A percentile compares a stretch with the other conserved stretches of the same genome.
Evolutionary conservation across 2,888 invertebrate genomes (phyloP).

Genomic region (Drymonia ruficornis): DNA sequence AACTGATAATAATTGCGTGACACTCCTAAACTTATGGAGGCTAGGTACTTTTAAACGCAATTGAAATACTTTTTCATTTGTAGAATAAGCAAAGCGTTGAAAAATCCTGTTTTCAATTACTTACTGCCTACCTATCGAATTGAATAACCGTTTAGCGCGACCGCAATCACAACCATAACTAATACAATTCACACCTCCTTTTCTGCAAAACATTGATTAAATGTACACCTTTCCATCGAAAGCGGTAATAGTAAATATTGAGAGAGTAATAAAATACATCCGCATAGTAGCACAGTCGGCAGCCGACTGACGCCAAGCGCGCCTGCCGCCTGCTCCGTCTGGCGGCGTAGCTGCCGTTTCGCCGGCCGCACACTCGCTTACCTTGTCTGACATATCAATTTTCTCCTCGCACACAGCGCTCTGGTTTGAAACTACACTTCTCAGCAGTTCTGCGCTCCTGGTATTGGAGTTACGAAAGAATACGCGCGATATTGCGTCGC

Average conservation of each 20-base stretch:
- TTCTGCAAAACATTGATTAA: conserved; percentile 16
- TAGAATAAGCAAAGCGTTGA: neutral
- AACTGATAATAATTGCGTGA: neutral
- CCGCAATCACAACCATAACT: conserved; percentile 37
- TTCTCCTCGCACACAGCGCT: conserved; percentile 65
- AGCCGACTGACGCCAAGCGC: conserved; percentile 22
- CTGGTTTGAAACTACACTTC: conserved; percentile 49
- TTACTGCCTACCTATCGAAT: conserved; percentile 17
- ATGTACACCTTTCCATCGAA: neutral
- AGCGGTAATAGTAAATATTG: neutral
- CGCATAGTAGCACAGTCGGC: conserved; percentile 27
- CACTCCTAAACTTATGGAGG: neutral
- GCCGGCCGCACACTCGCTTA: conserved; percentile 59
- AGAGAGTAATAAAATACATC: conserved; percentile 21
- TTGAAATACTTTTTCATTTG: neutral
- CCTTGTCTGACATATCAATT: conserved; percentile 77
- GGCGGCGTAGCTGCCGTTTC: conserved; percentile 29
- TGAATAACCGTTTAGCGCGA: conserved; percentile 26
- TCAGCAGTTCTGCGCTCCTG: conserved; percentile 69
- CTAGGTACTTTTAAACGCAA: neutral
- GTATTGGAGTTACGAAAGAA: conserved; percentile 81
- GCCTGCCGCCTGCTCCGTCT: conserved; percentile 19
- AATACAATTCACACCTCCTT: conserved; percentile 45
- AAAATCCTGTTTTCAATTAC: conserved; percentile 3
- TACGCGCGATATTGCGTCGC: conserved; percentile 68